These are phyloP conservation scores for Drymodes brunneopygia DNA, from an alignment of 2,113 vertebrate species.

Conservation along the genomic window DNA sequence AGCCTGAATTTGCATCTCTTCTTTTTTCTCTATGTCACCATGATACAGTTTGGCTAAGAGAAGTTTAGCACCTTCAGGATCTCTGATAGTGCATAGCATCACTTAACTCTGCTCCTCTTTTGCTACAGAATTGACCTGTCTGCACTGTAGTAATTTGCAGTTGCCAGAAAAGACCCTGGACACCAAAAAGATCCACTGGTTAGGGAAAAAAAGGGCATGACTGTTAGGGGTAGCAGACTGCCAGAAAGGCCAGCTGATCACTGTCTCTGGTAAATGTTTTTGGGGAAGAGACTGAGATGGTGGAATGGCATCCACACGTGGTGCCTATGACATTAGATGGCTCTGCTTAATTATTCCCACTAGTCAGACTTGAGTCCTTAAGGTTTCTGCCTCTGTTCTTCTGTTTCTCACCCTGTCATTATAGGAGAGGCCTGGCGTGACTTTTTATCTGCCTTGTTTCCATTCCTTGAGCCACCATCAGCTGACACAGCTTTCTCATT, in stretches of 20 bases:
- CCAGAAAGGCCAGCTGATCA: not conserved
- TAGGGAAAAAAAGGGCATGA: not conserved
- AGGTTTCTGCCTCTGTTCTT: not conserved
- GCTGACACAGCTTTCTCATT: not conserved
- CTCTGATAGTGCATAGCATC: not conserved
- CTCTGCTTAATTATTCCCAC: not conserved
- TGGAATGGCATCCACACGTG: fast-evolving
- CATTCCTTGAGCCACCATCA: not conserved
- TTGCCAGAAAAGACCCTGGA: not conserved
- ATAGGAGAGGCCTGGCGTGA: not conserved
- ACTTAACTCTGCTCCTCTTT: not conserved
- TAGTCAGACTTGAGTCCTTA: not conserved
- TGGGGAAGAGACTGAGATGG: not conserved
- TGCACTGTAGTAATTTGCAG: fast-evolving
- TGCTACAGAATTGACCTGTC: not conserved
- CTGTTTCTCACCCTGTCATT: not conserved
- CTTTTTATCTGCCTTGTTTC: not conserved
- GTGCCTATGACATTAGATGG: fast-evolving
- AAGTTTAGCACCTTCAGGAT: not conserved
- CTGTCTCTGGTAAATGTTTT: not conserved
- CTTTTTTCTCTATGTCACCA: not conserved
- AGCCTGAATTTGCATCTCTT: not conserved
- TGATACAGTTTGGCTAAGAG: not conserved
- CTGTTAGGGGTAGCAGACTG: not conserved
- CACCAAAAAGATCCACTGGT: not conserved